Evolutionary conservation across 2,888 invertebrate genomes (phyloP), one percentile per base, ranked within the genome.

Genomic region (Drosophila kambysellisi): DNA sequence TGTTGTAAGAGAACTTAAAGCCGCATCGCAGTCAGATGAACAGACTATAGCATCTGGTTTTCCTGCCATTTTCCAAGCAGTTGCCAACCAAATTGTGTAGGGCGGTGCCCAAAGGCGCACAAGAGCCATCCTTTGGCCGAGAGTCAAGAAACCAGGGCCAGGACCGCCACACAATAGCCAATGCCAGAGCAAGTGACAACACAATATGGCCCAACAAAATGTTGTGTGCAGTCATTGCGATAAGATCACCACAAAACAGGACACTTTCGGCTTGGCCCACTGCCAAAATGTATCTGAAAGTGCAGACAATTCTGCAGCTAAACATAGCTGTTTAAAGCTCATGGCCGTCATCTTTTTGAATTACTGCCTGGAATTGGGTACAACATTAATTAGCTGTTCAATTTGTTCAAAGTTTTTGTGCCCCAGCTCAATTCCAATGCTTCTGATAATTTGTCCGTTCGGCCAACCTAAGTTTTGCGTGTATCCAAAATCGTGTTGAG

Each of bases 341-440:
- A 65, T 70, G 66, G 56, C 48, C 51, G 62, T 62, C 12, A 62
- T 56, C 4, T 7, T 39, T 29, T 56, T 39, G 56, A 56, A 4
- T 30, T 39, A 56, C 39, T 56, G 39, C 29, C n/a, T 39, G 51
- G 54, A 54, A 46, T 51, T 51, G 67, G 12, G 71, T 63, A 68
- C 72, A 75, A 82, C 75, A 87, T 89, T 87, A 83, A 86, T 83
- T 88, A 88, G 87, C 83, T 75, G 86, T 88, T 88, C 83, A 84
- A 88, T 88, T 84, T 84, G 51, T 52, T 69, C 71, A 72, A 89
- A 86, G 68, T 73, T 85, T 72, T 72, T 65, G 11, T 35, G 43
- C 46, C 37, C 33, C 39, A 46, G 57, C 57, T 57, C 46, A 60
- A 73, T 74, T 58, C 63, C 58, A 74, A 66, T 62, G 65, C 59